Evolutionary conservation across 2,797 vertebrate species (phyloP).

Genomic region (Enteromius radiatus): DNA sequence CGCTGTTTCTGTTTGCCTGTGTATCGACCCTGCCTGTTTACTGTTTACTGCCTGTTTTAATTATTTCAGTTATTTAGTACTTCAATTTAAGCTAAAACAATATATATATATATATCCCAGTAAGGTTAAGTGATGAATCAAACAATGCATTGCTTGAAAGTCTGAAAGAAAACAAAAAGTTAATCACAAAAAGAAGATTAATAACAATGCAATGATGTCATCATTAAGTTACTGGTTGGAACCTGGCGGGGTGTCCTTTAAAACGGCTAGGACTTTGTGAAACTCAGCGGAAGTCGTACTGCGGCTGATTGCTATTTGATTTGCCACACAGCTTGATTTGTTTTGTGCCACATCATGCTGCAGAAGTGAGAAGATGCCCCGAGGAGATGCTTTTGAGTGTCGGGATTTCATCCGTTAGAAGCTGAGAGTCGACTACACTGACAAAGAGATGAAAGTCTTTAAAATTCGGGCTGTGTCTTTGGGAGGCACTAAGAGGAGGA

Average conservation of each 20-base stretch:
- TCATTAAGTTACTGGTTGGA: slow-evolving; percentile 39
- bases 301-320: slow-evolving; percentile 47
- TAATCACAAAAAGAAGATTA: slow-evolving; percentile 6
- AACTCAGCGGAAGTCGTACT: slow-evolving; percentile 14
- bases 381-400: slow-evolving; percentile 44
- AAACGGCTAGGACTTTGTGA: slow-evolving; percentile 11
- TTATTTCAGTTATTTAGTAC: not conserved
- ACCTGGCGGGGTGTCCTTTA: slow-evolving; percentile 33
- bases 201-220: slow-evolving; percentile 10
- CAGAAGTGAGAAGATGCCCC: slow-evolving; percentile 45
- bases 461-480: slow-evolving; percentile 30
- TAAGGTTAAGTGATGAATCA: too few species aligned
- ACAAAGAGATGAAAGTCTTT: slow-evolving; percentile 38
- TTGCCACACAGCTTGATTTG: slow-evolving; percentile 42
- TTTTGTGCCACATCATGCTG: slow-evolving; percentile 51
- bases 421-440: slow-evolving; percentile 28
- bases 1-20: too few species aligned
- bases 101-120: too few species aligned
- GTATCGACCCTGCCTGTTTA: too few species aligned
- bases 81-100: not conserved
- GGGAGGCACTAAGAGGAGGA: slow-evolving; percentile 23
- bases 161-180: slow-evolving; percentile 7
- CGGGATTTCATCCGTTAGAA: slow-evolving; percentile 39
- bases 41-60: too few species aligned
- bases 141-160: not conserved